Percentiles rank a stretch among this genome's conserved stretches.
These are phyloP conservation scores for Zeus faber DNA, from an alignment of 2,113 vertebrate species.

Conservation along the genomic window DNA sequence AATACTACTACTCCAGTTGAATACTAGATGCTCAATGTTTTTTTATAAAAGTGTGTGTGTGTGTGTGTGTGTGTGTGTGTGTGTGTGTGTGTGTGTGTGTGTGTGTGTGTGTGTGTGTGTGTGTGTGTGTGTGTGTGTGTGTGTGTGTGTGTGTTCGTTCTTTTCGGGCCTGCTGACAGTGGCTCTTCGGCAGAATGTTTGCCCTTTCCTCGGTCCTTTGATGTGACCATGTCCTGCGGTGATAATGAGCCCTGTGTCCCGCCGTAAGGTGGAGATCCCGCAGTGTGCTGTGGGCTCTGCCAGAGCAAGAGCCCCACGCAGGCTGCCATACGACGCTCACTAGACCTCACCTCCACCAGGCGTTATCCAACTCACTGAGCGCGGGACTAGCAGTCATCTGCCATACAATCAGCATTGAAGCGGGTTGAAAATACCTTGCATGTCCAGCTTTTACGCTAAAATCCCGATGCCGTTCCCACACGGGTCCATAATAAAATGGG, in stretches of 20 bases:
- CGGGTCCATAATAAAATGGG: no score
- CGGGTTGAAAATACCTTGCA: neutral
- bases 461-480: neutral
- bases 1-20: no score
- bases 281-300: conserved; percentile 59
- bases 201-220: conserved; percentile 80
- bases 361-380: no score
- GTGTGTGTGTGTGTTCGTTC: conserved; percentile 36
- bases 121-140: conserved; percentile 48
- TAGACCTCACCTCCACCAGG: no score
- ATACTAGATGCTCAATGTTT: no score
- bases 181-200: conserved; percentile 78
- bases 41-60: neutral
- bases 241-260: conserved; percentile 74
- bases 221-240: conserved; percentile 78
- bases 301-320: conserved; percentile 54
- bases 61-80: conserved; percentile 19
- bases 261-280: conserved; percentile 73
- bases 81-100: neutral
- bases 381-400: neutral
- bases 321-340: conserved; percentile 21
- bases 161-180: conserved; percentile 72
- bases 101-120: conserved; percentile 3
- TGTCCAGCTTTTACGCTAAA: neutral
- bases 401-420: neutral